Conservation (phyloP, 2,113 vertebrate genomes). For the Cettia cetti region DNA sequence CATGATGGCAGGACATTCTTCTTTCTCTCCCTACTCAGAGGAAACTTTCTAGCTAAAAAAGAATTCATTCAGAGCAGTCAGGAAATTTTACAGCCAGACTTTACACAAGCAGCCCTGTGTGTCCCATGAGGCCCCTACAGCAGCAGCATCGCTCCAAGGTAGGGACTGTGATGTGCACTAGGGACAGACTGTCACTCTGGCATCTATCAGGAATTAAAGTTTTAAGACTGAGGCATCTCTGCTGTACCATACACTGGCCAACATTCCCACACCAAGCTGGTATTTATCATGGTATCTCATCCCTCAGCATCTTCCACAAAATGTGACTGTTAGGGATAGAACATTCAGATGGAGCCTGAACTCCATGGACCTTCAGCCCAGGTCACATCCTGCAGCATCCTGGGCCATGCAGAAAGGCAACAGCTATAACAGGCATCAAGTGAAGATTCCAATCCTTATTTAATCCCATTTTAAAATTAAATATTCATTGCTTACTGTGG, state of each 20-base stretch:
- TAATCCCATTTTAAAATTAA: not conserved
- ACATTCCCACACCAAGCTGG: not conserved
- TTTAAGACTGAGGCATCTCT: not conserved
- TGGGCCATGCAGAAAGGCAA: not conserved
- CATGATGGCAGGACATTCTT: not conserved
- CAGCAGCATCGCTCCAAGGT: not conserved
- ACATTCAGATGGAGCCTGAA: not conserved
- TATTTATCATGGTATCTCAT: not conserved
- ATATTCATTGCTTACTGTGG: not conserved
- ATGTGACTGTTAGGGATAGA: not conserved
- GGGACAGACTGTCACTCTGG: not conserved
- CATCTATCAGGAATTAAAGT: not conserved
- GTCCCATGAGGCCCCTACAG: not conserved
- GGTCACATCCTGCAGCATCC: not conserved
- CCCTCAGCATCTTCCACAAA: not conserved
- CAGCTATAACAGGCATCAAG: not conserved
- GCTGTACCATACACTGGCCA: not conserved
- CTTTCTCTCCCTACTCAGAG: not conserved
- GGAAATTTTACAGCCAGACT: not conserved
- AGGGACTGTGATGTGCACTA: rapidly evolving
- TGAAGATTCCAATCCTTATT: not conserved
- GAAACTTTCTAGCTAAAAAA: not conserved
- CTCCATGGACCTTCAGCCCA: not conserved
- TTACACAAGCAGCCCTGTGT: not conserved
- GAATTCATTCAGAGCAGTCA: not conserved